A percentile compares a stretch with the other conserved stretches of the same genome.
These are phyloP conservation scores for Agriopis marginaria DNA, from an alignment of 2,888 invertebrate genomes.

Conservation along the genomic window DNA sequence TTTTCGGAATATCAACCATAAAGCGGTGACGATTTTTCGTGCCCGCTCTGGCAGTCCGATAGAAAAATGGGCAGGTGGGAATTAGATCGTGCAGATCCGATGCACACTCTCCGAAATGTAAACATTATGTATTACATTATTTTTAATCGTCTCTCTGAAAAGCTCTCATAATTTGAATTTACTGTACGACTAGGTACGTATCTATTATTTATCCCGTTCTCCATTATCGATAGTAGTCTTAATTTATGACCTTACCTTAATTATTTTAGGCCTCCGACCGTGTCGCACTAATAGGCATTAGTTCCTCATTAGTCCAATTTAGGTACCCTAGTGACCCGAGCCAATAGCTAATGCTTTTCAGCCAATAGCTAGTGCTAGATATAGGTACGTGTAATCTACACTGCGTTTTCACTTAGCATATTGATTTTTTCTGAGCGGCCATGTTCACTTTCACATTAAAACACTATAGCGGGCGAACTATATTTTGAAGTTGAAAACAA, in stretches of 20 bases:
- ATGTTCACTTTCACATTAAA: no score
- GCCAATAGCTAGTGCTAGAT: not conserved
- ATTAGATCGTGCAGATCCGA: no score
- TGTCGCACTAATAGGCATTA: slow-evolving; percentile 58
- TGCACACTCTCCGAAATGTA: no score
- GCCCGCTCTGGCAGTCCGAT: no score
- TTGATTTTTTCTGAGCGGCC: no score
- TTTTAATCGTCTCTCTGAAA: no score
- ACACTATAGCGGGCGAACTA: no score
- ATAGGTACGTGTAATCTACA: not conserved
- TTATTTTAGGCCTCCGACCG: slow-evolving; percentile 61
- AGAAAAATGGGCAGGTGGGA: no score
- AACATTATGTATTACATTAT: no score
- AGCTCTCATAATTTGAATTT: not conserved
- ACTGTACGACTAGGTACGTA: not conserved
- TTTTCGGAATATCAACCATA: no score
- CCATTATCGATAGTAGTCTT: slow-evolving; percentile 19
- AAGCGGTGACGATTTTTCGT: no score
- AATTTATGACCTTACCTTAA: slow-evolving; percentile 60
- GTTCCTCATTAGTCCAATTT: slow-evolving; percentile 59
- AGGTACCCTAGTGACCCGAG: slow-evolving; percentile 22
- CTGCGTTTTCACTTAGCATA: not conserved
- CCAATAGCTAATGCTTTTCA: slow-evolving; percentile 13
- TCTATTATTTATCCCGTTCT: slow-evolving; percentile 4
- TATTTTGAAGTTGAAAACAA: no score